A percentile compares a stretch with the other conserved stretches of the same genome.
Conservation (phyloP, 2,888 invertebrate genomes). For the Lapara coniferarum region DNA sequence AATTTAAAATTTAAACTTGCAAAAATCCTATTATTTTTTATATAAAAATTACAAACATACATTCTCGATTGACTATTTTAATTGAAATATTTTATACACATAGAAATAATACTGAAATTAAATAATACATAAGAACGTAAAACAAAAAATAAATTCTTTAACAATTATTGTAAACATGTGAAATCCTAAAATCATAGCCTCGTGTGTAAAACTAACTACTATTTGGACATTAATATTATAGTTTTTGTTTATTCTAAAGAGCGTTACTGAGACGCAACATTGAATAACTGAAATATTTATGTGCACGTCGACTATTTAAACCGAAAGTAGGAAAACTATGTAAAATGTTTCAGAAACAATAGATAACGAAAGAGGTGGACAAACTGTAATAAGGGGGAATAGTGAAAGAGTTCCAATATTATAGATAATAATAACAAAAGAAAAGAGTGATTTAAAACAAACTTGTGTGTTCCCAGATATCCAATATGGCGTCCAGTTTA, state of each 20-base stretch:
- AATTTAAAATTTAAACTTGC: neutral
- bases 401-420: neutral
- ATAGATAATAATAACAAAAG: neutral
- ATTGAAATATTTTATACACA: slow-evolving; percentile 25
- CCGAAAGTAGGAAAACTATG: neutral
- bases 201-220: slow-evolving; percentile 34
- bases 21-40: neutral
- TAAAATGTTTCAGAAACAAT: neutral
- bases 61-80: neutral
- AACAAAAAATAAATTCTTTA: slow-evolving; percentile 47
- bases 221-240: slow-evolving; percentile 42
- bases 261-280: neutral
- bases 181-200: slow-evolving; percentile 52
- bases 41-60: neutral
- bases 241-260: neutral
- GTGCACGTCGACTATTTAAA: neutral
- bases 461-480: neutral
- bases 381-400: neutral
- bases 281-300: neutral
- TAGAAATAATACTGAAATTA: slow-evolving; percentile 57
- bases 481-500: neutral
- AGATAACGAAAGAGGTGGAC: neutral
- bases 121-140: slow-evolving; percentile 35
- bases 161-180: slow-evolving; percentile 38
- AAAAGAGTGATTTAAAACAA: too few species aligned